Evolutionary conservation across 2,113 vertebrate genomes (phyloP).

Genomic region (Macroglossus sobrinus): DNA sequence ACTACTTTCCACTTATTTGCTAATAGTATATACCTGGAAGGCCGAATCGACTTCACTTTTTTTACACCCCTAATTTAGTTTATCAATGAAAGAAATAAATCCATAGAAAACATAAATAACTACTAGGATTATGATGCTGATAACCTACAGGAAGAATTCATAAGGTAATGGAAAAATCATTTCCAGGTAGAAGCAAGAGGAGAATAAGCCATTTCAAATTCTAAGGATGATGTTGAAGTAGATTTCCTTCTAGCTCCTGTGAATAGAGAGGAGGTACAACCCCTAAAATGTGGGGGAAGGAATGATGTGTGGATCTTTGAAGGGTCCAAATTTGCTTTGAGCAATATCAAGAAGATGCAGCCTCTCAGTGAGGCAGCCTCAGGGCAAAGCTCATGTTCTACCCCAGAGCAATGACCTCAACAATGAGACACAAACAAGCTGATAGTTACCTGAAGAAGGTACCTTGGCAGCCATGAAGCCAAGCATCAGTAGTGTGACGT

Average conservation of each 20-base stretch:
- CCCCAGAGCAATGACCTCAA: no score
- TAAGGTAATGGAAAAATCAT: background rate
- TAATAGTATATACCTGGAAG: background rate
- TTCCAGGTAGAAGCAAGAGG: background rate
- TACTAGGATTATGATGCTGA: background rate
- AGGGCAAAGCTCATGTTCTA: background rate
- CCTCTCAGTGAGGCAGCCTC: background rate
- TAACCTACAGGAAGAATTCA: background rate
- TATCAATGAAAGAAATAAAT: background rate
- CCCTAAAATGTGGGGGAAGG: background rate
- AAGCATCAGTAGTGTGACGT: background rate
- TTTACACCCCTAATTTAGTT: background rate
- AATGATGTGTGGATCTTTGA: background rate
- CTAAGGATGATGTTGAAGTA: background rate
- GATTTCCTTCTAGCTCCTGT: background rate
- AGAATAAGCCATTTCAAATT: background rate
- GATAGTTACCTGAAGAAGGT: background rate
- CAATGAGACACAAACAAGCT: background rate
- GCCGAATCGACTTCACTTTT: background rate
- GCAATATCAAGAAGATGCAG: background rate
- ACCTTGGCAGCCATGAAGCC: background rate
- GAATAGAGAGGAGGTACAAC: background rate
- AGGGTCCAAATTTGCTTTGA: background rate
- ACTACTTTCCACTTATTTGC: background rate
- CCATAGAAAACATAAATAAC: background rate